A percentile compares a stretch with the other conserved stretches of the same genome.
Conservation (phyloP, 1,140 invertebrate genomes). For the Sycobia sp. region DNA sequence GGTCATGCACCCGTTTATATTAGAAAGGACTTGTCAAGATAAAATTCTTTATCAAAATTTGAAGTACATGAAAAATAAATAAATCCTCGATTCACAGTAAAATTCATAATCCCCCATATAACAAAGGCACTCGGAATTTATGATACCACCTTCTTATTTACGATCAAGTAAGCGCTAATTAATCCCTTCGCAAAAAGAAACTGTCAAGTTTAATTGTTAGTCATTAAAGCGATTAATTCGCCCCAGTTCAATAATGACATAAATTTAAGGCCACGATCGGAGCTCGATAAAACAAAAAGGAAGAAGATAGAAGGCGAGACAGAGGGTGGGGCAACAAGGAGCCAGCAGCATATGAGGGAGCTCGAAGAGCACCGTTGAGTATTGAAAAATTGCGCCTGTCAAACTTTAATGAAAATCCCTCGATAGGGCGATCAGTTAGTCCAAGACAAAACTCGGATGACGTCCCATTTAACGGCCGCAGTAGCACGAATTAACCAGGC, state of each 20-base stretch:
- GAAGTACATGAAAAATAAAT: too few relatives aligned
- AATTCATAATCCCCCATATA: background rate
- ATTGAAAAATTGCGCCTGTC: constrained; percentile 30
- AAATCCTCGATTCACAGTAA: too few relatives aligned
- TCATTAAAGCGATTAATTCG: constrained; percentile 13
- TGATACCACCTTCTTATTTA: background rate
- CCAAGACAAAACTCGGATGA: background rate
- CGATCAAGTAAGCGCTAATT: background rate
- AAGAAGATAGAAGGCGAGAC: background rate
- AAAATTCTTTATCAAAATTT: too few relatives aligned
- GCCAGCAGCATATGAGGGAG: background rate
- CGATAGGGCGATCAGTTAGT: background rate
- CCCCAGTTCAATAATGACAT: constrained; percentile 11
- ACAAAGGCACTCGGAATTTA: background rate
- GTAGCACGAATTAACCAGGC: background rate
- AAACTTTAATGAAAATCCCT: constrained; percentile 24
- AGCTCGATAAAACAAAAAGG: background rate
- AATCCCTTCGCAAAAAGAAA: constrained; percentile 1
- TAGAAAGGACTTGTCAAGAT: too few relatives aligned
- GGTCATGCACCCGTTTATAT: too few relatives aligned
- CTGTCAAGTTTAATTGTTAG: constrained; percentile 8
- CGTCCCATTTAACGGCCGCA: too few relatives aligned
- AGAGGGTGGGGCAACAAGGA: too few relatives aligned
- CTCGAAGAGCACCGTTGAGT: constrained; percentile 25
- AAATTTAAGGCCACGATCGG: background rate